Evolutionary conservation across 2,888 invertebrate genomes (phyloP).

Genomic region (Tanytarsus gracilentus): DNA sequence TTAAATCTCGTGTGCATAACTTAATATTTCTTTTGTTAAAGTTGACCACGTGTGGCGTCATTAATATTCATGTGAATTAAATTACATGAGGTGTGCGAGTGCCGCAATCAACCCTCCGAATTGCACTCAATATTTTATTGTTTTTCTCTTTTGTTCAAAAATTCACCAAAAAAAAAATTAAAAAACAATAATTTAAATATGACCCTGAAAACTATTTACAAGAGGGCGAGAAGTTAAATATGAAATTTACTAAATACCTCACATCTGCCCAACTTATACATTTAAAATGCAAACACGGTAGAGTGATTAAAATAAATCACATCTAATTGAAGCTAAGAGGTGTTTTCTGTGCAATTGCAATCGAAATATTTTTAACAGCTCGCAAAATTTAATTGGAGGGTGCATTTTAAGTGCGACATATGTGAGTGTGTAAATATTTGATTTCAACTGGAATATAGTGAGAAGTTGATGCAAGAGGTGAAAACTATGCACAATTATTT

Average conservation of each 20-base stretch:
- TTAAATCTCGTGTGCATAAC: no score
- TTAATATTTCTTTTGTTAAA: no score
- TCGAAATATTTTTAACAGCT: no score
- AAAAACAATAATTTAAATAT: not conserved
- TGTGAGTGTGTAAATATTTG: constrained; percentile 7
- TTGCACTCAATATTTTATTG: no score
- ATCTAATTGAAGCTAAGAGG: constrained; percentile 7
- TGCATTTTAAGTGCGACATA: not conserved
- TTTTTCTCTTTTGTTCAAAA: no score
- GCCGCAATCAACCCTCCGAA: no score
- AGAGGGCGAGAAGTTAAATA: not conserved
- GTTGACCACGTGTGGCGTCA: no score
- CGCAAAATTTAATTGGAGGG: no score
- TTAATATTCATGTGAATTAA: no score
- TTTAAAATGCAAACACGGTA: not conserved
- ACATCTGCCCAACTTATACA: constrained; percentile 2
- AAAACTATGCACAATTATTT: not conserved
- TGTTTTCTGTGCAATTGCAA: constrained; percentile 5
- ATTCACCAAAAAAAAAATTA: no score
- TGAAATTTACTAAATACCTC: not conserved
- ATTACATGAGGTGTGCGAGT: no score
- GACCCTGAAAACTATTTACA: not conserved
- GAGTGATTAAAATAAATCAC: constrained; percentile 5
- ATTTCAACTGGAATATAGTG: not conserved
- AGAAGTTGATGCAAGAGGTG: not conserved